Conservation (phyloP, 1,140 invertebrate species). For the Thaumetopoea pityocampa region DNA sequence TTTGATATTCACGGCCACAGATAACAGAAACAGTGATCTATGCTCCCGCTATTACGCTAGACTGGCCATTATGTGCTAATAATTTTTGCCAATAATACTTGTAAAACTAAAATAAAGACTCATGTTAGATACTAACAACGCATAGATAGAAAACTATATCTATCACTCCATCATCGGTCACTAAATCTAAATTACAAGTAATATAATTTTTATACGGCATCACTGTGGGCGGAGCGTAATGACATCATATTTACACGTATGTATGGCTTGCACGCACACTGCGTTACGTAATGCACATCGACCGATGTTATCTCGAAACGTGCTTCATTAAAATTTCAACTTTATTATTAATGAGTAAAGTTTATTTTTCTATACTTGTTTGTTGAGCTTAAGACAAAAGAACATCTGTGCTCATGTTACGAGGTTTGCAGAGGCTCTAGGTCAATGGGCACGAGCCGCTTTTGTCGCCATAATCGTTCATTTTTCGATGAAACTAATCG, state of each 20-base stretch:
- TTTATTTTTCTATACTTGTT: not conserved
- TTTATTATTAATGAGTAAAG: not conserved
- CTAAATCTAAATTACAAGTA: constrained; percentile 16
- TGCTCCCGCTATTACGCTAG: too few species aligned
- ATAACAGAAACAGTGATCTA: too few species aligned
- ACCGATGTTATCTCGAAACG: constrained; percentile 15
- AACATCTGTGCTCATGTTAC: constrained; percentile 29
- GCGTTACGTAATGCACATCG: constrained; percentile 22
- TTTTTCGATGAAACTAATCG: constrained; percentile 12
- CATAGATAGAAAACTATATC: too few species aligned
- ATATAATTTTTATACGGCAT: constrained; percentile 16
- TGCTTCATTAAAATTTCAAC: not conserved
- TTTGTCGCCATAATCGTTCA: constrained; percentile 22
- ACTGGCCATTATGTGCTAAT: too few species aligned
- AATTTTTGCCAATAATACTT: not conserved
- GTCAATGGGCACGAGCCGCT: constrained; percentile 43
- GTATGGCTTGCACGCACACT: constrained; percentile 28
- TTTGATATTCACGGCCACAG: too few species aligned
- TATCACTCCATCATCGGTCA: constrained; percentile 11
- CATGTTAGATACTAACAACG: not conserved
- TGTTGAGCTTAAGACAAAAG: not conserved
- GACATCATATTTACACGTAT: constrained; percentile 48
- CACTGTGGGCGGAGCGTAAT: constrained; percentile 40
- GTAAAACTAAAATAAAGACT: not conserved
- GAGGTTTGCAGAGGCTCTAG: constrained; percentile 42